Percentiles rank a stretch among this genome's conserved stretches.
phyloP scores from a whole-genome alignment of 2,888 invertebrate species.

The Cephus spinipes region DNA sequence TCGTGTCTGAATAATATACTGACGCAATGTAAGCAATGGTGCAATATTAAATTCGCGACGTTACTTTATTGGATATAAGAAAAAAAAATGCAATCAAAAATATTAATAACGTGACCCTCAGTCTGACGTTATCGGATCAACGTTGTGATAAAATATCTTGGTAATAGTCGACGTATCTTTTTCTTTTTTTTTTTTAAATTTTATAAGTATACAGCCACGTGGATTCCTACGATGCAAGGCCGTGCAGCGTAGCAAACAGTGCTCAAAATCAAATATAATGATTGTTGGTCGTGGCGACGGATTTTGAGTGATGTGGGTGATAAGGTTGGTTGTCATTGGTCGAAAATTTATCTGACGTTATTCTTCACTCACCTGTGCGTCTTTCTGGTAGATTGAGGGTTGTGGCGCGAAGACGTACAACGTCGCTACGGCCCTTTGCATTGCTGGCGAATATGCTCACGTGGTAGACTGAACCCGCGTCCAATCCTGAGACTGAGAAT shows the following conservation, averaged over 20 bases:
- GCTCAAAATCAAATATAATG: conserved; percentile 38
- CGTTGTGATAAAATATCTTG: not conserved
- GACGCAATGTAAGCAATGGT: not conserved
- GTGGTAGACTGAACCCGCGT: conserved; percentile 77
- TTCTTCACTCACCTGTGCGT: conserved; percentile 72
- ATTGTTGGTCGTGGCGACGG: conserved; percentile 18
- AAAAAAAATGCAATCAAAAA: not conserved
- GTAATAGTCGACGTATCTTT: not conserved
- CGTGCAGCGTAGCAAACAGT: conserved; percentile 60
- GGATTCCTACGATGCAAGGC: conserved; percentile 59
- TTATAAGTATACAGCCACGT: not conserved
- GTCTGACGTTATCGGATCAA: not conserved
- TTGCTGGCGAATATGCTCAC: conserved; percentile 78
- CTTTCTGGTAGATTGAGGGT: conserved; percentile 81
- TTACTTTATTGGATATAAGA: not conserved
- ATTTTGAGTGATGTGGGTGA: conserved; percentile 26
- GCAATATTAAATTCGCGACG: not conserved
- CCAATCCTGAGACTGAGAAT: conserved; percentile 76
- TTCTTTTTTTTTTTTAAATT: not conserved
- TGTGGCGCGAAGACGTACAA: conserved; percentile 75
- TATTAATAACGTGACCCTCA: not conserved
- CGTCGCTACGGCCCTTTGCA: conserved; percentile 78
- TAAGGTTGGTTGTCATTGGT: not conserved
- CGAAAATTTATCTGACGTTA: conserved; percentile 9
- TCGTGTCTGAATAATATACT: not conserved